Evolutionary conservation across 2,113 vertebrate genomes (phyloP), one percentile per base, ranked within the genome.

Genomic region (Toxostoma redivivum): DNA sequence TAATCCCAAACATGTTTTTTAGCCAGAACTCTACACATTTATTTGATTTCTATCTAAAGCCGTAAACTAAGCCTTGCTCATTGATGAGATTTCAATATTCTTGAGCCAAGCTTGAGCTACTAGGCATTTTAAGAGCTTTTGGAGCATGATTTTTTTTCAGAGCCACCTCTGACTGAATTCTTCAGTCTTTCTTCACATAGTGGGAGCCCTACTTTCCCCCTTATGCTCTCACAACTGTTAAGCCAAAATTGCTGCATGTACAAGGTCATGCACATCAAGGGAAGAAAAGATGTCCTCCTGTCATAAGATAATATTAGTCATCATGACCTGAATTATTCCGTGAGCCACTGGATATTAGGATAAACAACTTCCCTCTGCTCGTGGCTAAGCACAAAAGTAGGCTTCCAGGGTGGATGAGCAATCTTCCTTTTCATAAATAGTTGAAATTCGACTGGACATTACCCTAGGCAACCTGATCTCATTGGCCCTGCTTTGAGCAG

Each of bases 31-130:
- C 76, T 67, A 37, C 51, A 70, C 24, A 47, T 86, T 95, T 77
- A 37, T 81, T 88, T 96, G 72, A 81, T 96, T 96, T 90, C 85
- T 88, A 83, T 48, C 74, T 81, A 88, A 95, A 90, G 33, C 24
- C 67, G 37, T 78, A 83, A 88, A 74, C 50, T 50, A 81, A 77
- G 44, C 40, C 22, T 66, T 37, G 56, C 53, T 83, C 51, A 42
- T 20, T 74, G 67, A 61, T 37, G 69, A 83, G 28, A 56, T 90
- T 94, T 95, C 60, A 86, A 45, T 81, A n/a, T 86, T 83, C n/a
- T 79, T 40, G 66, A 93, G 47, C 50, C 73, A 85, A 78, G 8
- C 28, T 77, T 81, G 42, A 92, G n/a, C 70, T 79, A 40, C 57
- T n/a, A 84, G 35, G 51, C 15, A 35, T 93, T 78, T 73, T 38